Evolutionary conservation across 2,888 invertebrate species (phyloP).

Genomic region (Drosophila basisetae): DNA sequence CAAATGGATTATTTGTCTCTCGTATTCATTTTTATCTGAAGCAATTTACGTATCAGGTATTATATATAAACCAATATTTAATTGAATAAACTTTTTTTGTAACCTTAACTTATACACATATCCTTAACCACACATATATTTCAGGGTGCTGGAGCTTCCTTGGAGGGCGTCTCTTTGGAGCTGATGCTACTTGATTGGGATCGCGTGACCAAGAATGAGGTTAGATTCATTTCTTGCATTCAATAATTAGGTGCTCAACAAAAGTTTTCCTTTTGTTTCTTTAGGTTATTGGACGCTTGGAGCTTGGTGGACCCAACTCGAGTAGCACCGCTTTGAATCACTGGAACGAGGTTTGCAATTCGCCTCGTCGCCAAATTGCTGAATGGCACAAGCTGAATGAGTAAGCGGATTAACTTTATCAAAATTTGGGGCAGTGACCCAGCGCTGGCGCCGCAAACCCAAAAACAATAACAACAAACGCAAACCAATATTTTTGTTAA

Average conservation of each 20-base stretch:
- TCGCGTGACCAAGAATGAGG: constrained; percentile 99
- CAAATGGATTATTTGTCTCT: not conserved
- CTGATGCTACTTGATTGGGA: constrained; percentile 94
- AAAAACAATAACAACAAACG: constrained; percentile 17
- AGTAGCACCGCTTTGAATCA: constrained; percentile 94
- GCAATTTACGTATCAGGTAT: not conserved
- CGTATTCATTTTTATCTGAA: not conserved
- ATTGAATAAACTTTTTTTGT: not conserved
- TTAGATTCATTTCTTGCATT: constrained; percentile 78
- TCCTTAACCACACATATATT: constrained; percentile 3
- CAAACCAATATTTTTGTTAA: constrained; percentile 10
- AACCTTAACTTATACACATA: not conserved
- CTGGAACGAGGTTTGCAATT: constrained; percentile 99
- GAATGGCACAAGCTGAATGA: constrained; percentile 99
- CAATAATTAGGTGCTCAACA: not conserved
- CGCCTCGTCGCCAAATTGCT: constrained; percentile 98
- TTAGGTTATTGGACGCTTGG: constrained; percentile 97
- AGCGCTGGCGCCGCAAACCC: constrained; percentile 62
- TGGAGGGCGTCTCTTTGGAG: constrained; percentile 85
- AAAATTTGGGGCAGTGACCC: constrained; percentile 28
- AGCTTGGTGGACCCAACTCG: constrained; percentile 93
- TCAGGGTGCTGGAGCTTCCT: constrained; percentile 84
- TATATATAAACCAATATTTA: not conserved
- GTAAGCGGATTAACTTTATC: constrained; percentile 85
- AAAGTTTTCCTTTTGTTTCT: not conserved